These are phyloP conservation scores for Mythimna impura DNA, from an alignment of 2,888 invertebrate genomes.

Conservation along the genomic window DNA sequence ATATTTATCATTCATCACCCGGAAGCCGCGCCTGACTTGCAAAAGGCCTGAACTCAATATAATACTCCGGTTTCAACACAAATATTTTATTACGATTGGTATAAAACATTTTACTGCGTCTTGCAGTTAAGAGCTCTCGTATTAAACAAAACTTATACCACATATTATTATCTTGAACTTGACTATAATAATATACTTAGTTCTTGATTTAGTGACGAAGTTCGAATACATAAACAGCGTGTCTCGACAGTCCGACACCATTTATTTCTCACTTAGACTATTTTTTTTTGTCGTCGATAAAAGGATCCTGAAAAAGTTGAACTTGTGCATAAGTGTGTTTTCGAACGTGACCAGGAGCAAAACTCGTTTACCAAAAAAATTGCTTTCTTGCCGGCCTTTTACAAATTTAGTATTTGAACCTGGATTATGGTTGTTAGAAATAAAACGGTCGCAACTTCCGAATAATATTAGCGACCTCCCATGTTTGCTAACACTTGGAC, in stretches of 20 bases:
- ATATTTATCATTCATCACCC: constrained; percentile 63
- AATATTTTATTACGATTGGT: constrained; percentile 52
- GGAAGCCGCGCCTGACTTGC: constrained; percentile 56
- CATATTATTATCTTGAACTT: constrained; percentile 32
- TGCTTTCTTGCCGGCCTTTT: constrained; percentile 63
- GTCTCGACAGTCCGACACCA: constrained; percentile 76
- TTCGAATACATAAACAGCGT: constrained; percentile 80
- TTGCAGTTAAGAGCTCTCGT: constrained; percentile 11
- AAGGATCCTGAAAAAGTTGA: constrained; percentile 74
- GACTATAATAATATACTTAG: constrained; percentile 70
- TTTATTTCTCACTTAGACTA: constrained; percentile 77
- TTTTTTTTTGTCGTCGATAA: constrained; percentile 78
- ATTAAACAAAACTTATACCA: constrained; percentile 35
- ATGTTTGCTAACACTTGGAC: constrained; percentile 18
- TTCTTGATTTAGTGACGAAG: constrained; percentile 81
- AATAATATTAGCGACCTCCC: constrained; percentile 13
- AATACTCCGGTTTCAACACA: constrained; percentile 45
- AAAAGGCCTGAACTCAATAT: constrained; percentile 53
- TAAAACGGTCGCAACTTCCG: constrained; percentile 45
- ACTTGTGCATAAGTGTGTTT: constrained; percentile 75
- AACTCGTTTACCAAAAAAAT: constrained; percentile 64
- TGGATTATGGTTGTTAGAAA: constrained; percentile 49
- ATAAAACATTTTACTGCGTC: constrained; percentile 37
- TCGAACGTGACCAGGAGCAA: constrained; percentile 77
- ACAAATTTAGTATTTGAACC: constrained; percentile 58